Evolutionary conservation across 1,140 invertebrate species (phyloP), one percentile per base, ranked within the genome.

Genomic region (Pseudomyrmex pallidus): DNA sequence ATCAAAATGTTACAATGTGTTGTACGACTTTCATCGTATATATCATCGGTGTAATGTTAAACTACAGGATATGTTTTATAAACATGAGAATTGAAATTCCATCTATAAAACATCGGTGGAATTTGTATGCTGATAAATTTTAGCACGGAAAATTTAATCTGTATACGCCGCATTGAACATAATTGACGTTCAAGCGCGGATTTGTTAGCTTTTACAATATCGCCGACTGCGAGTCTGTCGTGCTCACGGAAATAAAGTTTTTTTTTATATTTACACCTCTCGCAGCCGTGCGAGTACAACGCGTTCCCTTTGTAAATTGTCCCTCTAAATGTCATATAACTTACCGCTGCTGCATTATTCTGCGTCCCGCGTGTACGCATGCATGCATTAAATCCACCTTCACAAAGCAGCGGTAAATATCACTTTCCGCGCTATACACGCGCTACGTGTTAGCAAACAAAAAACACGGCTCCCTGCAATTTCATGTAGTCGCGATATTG

Each of bases 341-440:
- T 80, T 80, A 80, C 76, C 54, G 44, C 50, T 20, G 76, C 66
- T 72, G 56, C 76, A 70, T 80, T 72, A 80, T 80, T 72, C 66
- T 48, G 54, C 61, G 35, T 76, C 74, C 50, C 61, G 74, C 64
- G 20, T 80, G n/a, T 72, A 70, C 54, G 54, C 76, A 80, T 70
- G 67, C 76, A 80, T 80, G 54, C 76, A 80, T 80, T 80, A 80
- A 80, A 80, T 80, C 76, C 48, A 80, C 54, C 54, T 72, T 70
- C 44, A 80, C 76, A 80, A 80, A 80, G 66, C 76, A 80, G 54
- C 76, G 76, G 76, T 80, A 80, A 80, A 80, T 80, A 80, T 80
- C 76, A 80, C 76, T 80, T 80, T 46, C n/a, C 76, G 22, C 44
- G 59, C 54, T 59, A 80, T 56, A 80, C 35, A 35, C 76, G 50